Percentiles rank a stretch among this genome's conserved stretches.
Conservation (phyloP, 2,797 vertebrate genomes). For the Rallus crepitans region DNA sequence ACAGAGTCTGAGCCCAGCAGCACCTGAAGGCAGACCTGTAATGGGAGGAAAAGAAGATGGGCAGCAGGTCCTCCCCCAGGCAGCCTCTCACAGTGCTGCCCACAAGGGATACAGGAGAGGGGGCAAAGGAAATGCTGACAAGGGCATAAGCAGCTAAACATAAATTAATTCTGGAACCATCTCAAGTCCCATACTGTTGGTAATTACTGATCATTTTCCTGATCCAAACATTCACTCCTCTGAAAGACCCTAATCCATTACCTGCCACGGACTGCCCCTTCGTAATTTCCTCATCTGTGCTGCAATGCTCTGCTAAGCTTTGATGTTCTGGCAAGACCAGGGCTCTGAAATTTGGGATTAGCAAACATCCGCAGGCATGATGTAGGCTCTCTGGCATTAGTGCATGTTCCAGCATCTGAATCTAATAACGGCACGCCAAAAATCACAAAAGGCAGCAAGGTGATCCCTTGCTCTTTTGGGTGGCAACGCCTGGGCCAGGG, state of each 20-base stretch:
- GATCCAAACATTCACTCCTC: constrained; percentile 7
- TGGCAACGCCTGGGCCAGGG: neutral
- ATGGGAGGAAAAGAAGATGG: neutral
- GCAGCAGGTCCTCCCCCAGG: neutral
- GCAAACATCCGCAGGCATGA: constrained; percentile 40
- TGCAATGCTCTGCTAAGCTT: neutral
- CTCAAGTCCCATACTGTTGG: neutral
- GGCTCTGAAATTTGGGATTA: constrained; percentile 59
- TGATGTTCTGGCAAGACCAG: constrained; percentile 49
- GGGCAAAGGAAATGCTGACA: neutral
- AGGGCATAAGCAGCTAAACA: neutral
- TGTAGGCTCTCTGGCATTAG: constrained; percentile 9
- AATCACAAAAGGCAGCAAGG: neutral
- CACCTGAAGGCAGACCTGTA: neutral
- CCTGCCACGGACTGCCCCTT: constrained; percentile 25
- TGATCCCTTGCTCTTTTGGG: neutral
- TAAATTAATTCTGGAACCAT: constrained; percentile 12
- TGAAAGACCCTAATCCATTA: constrained; percentile 51
- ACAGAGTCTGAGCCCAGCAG: rapidly evolving
- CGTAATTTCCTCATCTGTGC: constrained; percentile 30
- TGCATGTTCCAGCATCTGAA: constrained; percentile 44
- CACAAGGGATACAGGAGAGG: neutral
- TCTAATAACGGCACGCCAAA: neutral
- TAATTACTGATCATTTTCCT: constrained; percentile 24
- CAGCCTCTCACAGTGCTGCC: neutral